phyloP scores from a whole-genome alignment of 23 tunicate species.

The Phallusia fumigata region DNA sequence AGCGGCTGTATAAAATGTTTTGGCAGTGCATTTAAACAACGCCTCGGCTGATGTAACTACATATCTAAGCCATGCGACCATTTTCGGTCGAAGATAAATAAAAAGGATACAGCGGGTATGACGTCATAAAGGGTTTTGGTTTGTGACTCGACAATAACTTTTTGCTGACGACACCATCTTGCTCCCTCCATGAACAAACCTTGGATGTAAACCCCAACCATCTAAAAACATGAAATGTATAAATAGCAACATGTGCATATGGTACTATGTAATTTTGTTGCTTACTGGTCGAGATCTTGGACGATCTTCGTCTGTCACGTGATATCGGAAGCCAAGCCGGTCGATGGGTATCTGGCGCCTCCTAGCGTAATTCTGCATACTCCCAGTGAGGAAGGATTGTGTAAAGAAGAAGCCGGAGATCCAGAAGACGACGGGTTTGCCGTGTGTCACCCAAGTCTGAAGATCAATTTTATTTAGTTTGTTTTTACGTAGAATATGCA shows the following conservation, averaged over 20 bases:
- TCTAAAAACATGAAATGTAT: conserved; percentile 19
- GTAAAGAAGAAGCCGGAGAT: conserved; percentile 93
- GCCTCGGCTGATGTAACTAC: too few relatives aligned
- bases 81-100: too few relatives aligned
- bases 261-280: too few relatives aligned
- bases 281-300: conserved; percentile 38
- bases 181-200: conserved; percentile 92
- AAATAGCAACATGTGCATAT: too few relatives aligned
- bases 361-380: conserved; percentile 79
- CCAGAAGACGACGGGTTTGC: conserved; percentile 83
- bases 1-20: too few relatives aligned
- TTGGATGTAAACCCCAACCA: conserved; percentile 57
- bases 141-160: conserved; percentile 52
- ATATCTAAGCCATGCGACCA: too few relatives aligned
- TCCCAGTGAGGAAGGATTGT: conserved; percentile 88
- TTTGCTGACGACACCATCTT: conserved; percentile 44
- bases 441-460: conserved; percentile 75
- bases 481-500: not conserved
- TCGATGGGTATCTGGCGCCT: conserved; percentile 65
- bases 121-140: conserved; percentile 67
- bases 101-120: conserved; percentile 51
- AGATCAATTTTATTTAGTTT: not conserved
- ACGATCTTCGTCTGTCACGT: conserved; percentile 27
- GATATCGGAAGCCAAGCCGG: conserved; percentile 64
- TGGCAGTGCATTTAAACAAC: too few relatives aligned